phyloP scores from a whole-genome alignment of 2,888 invertebrate species.

The Hydriomena furcata region DNA sequence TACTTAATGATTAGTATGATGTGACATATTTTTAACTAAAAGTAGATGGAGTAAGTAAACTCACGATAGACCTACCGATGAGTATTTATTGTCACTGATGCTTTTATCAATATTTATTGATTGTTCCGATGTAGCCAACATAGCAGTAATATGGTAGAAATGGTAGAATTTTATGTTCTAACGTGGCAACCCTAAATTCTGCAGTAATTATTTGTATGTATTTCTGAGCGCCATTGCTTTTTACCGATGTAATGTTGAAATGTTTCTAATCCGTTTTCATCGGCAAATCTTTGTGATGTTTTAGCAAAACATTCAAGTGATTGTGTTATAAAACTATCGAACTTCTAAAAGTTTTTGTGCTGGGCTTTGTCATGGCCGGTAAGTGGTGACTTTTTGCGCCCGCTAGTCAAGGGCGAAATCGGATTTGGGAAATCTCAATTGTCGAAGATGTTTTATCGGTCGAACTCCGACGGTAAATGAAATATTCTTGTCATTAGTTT shows the following conservation, averaged over 20 bases:
- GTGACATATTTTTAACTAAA: no score
- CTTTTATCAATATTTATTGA: neutral
- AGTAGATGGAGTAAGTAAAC: no score
- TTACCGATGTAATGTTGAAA: slow-evolving; percentile 83
- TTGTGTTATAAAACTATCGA: slow-evolving; percentile 80
- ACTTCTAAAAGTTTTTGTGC: slow-evolving; percentile 82
- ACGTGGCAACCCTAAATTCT: slow-evolving; percentile 67
- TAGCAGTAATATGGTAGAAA: neutral
- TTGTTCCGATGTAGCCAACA: neutral
- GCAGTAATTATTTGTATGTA: slow-evolving; percentile 80
- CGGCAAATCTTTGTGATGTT: slow-evolving; percentile 83
- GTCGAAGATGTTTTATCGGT: slow-evolving; percentile 84
- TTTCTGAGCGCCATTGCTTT: slow-evolving; percentile 83
- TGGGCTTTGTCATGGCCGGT: slow-evolving; percentile 91
- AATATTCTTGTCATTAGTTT: slow-evolving; percentile 82
- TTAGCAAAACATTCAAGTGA: slow-evolving; percentile 79
- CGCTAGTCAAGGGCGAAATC: slow-evolving; percentile 83
- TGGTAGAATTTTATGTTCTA: slow-evolving; percentile 46
- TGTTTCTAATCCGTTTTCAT: slow-evolving; percentile 85
- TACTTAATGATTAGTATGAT: no score
- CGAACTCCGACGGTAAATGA: slow-evolving; percentile 84
- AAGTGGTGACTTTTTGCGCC: slow-evolving; percentile 86
- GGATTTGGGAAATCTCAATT: slow-evolving; percentile 82
- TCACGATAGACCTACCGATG: no score
- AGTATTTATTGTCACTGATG: no score